These are phyloP conservation scores for Oreochromis grahami DNA, from an alignment of 2,797 vertebrate genomes.

Conservation along the genomic window DNA sequence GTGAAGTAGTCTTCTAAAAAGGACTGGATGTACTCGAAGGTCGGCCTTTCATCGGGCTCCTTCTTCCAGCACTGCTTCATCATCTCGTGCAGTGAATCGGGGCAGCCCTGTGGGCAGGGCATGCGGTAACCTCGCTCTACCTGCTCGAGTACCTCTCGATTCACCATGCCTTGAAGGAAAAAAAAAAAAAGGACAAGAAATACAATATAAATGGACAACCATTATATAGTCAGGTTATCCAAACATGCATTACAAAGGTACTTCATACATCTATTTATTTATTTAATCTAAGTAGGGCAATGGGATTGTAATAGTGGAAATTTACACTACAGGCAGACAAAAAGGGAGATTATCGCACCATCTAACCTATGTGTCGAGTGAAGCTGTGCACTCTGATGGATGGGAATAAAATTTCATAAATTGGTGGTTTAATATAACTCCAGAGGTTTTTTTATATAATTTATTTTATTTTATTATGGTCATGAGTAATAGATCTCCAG, in stretches of 20 bases:
- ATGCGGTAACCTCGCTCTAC: conserved; percentile 97
- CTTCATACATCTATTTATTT: not conserved
- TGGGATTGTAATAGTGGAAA: not conserved
- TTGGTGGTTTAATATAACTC: not conserved
- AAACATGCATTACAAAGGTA: not conserved
- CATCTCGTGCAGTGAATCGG: conserved; percentile 94
- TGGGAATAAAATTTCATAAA: not conserved
- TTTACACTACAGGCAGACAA: not conserved
- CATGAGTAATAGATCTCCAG: not conserved
- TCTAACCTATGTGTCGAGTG: not conserved
- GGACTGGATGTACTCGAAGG: conserved; percentile 97
- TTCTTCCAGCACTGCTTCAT: conserved; percentile 98
- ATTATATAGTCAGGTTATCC: not conserved
- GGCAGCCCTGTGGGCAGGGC: conserved; percentile 95
- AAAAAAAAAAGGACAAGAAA: not conserved
- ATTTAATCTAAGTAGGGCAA: not conserved
- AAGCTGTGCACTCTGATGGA: not conserved
- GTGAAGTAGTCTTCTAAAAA: conserved; percentile 99
- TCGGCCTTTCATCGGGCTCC: conserved; percentile 94
- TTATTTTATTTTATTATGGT: not conserved
- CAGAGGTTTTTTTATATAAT: fast-evolving
- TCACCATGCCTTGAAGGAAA: conserved; percentile 86
- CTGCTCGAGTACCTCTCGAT: conserved; percentile 95
- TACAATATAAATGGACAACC: not conserved
- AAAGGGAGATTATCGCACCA: not conserved